Conservation (phyloP, 2,113 vertebrate species). For the Oplegnathus fasciatus region DNA sequence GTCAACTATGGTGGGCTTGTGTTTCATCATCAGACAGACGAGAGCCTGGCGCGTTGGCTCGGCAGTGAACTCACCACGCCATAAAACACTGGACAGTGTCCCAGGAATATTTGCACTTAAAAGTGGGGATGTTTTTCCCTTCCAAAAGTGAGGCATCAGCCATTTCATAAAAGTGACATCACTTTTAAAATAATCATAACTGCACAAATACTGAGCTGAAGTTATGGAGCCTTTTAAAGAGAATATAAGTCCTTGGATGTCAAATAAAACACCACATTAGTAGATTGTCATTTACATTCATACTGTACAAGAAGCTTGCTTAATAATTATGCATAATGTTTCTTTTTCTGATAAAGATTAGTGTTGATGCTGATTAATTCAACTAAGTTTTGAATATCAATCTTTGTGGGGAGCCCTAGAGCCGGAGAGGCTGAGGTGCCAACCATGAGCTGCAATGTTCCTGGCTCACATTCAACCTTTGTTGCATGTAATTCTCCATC, state of each 20-base stretch:
- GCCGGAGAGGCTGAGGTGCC: too few species aligned
- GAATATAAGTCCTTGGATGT: not conserved
- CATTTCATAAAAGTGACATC: constrained; percentile 33
- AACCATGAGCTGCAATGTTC: not conserved
- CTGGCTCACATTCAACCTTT: not conserved
- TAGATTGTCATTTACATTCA: not conserved
- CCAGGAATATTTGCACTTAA: constrained; percentile 40
- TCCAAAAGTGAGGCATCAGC: constrained; percentile 44
- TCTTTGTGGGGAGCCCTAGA: too few species aligned
- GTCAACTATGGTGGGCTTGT: constrained; percentile 46
- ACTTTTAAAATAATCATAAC: constrained; percentile 18
- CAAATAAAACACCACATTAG: not conserved
- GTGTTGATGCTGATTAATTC: not conserved
- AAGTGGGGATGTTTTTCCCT: constrained; percentile 17
- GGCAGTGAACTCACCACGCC: constrained; percentile 29
- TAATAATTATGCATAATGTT: not conserved
- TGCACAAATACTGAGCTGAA: constrained; percentile 16
- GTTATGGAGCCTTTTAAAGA: not conserved
- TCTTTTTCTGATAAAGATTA: not conserved
- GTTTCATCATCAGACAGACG: constrained; percentile 53
- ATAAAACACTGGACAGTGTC: constrained; percentile 47
- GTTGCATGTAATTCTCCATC: not conserved
- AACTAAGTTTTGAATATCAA: not conserved
- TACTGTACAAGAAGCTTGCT: not conserved
- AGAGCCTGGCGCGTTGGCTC: constrained; percentile 20